Percentiles rank a stretch among this genome's conserved stretches.
phyloP scores from a whole-genome alignment of 2,113 vertebrate genomes.

The Trochalopteron elliotii region DNA sequence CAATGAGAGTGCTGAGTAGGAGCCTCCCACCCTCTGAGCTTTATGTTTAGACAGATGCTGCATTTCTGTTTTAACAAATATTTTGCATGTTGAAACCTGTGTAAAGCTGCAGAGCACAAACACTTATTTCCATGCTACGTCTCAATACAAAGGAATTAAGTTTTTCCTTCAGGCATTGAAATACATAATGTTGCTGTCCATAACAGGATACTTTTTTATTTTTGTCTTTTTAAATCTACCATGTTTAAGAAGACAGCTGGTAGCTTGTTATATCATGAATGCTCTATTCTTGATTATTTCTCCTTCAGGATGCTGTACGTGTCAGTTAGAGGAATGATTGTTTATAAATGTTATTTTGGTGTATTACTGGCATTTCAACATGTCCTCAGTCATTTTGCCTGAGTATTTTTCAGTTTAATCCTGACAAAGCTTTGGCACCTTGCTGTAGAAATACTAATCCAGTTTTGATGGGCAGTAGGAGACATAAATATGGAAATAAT shows the following conservation, averaged over 20 bases:
- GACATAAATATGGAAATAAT: conserved; percentile 32
- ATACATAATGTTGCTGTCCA: neutral
- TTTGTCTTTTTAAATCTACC: neutral
- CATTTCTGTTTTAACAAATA: conserved; percentile 13
- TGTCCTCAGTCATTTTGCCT: conserved; percentile 5
- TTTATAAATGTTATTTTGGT: neutral
- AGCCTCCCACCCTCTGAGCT: neutral
- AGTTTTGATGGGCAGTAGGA: conserved; percentile 11
- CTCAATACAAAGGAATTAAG: neutral
- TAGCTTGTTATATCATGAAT: neutral
- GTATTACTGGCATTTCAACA: neutral
- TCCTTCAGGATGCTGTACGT: neutral
- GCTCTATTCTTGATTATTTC: neutral
- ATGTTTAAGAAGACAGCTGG: neutral
- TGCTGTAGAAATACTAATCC: conserved; percentile 34
- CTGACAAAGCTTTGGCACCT: conserved; percentile 44
- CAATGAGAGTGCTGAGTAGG: neutral
- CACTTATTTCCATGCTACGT: neutral
- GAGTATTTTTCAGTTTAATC: neutral
- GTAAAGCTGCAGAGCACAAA: conserved; percentile 13
- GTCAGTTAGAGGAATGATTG: neutral
- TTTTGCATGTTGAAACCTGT: neutral
- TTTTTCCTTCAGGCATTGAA: neutral
- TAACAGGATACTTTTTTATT: neutral
- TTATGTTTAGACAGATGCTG: neutral